These are phyloP conservation scores for Siniperca obscura DNA, from an alignment of 2,797 vertebrate genomes.

Conservation along the genomic window DNA sequence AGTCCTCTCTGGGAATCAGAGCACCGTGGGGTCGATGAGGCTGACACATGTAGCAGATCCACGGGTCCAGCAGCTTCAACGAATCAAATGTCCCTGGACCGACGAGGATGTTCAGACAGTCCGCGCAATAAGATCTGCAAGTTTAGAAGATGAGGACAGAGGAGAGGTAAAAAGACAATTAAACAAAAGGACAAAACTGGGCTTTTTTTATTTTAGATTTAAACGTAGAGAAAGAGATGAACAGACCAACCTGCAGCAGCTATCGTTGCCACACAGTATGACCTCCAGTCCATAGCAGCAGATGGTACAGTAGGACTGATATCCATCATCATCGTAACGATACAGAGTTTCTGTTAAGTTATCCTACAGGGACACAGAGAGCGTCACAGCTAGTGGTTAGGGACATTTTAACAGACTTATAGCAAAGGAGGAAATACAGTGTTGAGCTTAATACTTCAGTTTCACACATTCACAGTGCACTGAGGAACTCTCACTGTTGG, in stretches of 20 bases:
- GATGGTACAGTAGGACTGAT: slow-evolving; percentile 87
- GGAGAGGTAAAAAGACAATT: background rate
- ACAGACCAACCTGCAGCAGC: slow-evolving; percentile 82
- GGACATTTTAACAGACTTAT: background rate
- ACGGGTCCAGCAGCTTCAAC: slow-evolving; percentile 90
- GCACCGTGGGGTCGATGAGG: slow-evolving; percentile 81
- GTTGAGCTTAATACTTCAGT: background rate
- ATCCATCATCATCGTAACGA: slow-evolving; percentile 85
- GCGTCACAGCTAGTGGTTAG: background rate
- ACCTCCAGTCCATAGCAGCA: slow-evolving; percentile 87
- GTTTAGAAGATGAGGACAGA: background rate
- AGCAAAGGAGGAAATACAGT: too few species aligned
- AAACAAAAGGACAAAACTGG: fast-evolving
- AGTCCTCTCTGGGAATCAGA: slow-evolving; percentile 89
- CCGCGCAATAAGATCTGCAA: slow-evolving; percentile 91
- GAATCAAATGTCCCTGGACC: slow-evolving; percentile 83
- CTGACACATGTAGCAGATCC: slow-evolving; percentile 95
- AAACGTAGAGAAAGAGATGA: fast-evolving
- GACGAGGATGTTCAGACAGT: slow-evolving; percentile 91
- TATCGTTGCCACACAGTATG: slow-evolving; percentile 83
- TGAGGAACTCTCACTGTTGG: too few species aligned
- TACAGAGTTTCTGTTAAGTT: slow-evolving; percentile 84
- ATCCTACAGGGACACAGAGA: slow-evolving; percentile 60
- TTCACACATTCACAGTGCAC: too few species aligned
- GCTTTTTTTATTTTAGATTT: background rate